Conservation (phyloP, 1,140 invertebrate species). For the Scaptodrosophila lebanonensis region DNA sequence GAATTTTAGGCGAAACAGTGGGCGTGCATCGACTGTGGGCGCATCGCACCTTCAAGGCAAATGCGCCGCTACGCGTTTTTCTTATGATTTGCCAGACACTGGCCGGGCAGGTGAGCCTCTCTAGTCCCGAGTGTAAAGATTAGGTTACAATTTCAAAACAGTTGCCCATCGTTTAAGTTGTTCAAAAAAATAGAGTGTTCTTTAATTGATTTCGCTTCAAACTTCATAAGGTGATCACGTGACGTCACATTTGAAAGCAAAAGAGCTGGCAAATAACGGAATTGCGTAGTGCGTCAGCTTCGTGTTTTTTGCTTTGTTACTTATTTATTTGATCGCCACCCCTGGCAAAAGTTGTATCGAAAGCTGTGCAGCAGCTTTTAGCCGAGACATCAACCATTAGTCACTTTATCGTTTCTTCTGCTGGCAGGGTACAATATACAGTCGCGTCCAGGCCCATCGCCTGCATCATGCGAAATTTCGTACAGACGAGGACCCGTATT, state of each 20-base stretch:
- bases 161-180: too few relatives aligned
- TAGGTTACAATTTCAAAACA: too few relatives aligned
- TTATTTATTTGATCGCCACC: background rate
- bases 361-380: conserved; percentile 20
- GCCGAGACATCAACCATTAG: conserved; percentile 33
- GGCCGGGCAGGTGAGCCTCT: conserved; percentile 85
- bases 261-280: too few relatives aligned
- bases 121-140: too few relatives aligned
- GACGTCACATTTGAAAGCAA: too few relatives aligned
- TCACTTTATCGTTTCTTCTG: background rate
- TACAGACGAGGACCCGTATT: conserved; percentile 93
- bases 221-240: too few relatives aligned
- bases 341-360: conserved; percentile 1
- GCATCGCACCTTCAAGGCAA: conserved; percentile 89
- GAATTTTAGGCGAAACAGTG: conserved; percentile 86
- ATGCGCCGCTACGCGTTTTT: conserved; percentile 82
- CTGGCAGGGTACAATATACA: conserved; percentile 83
- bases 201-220: too few relatives aligned
- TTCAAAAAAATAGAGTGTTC: too few relatives aligned
- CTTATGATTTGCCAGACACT: conserved; percentile 89
- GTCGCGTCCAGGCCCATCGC: conserved; percentile 89
- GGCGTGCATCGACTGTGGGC: conserved; percentile 95
- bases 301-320: too few relatives aligned
- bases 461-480: conserved; percentile 93
- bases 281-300: too few relatives aligned